Conservation (phyloP, 2,888 invertebrate genomes). For the Lasioglossum zephyrum region DNA sequence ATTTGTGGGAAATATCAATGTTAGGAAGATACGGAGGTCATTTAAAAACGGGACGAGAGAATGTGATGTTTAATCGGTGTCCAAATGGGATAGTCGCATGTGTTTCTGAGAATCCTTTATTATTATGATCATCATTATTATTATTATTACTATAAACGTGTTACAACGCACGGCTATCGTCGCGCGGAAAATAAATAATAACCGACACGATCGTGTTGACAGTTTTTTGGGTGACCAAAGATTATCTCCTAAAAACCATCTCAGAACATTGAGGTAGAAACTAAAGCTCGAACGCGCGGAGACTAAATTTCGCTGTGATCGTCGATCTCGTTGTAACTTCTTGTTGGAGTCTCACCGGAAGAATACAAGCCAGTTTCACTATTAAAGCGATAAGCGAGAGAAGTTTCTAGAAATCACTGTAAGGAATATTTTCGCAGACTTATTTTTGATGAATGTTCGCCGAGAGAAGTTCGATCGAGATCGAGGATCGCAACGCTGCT, state of each 20-base stretch:
- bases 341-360: background rate
- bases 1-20: constrained; percentile 56
- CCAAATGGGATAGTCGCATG: constrained; percentile 54
- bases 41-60: background rate
- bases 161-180: constrained; percentile 53
- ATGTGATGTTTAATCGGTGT: constrained; percentile 56
- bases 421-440: background rate
- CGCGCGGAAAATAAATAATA: constrained; percentile 61
- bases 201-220: constrained; percentile 64
- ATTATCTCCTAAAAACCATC: constrained; percentile 67
- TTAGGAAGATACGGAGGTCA: constrained; percentile 15
- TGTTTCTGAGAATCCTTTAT: constrained; percentile 58
- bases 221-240: constrained; percentile 76
- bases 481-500: background rate
- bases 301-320: background rate
- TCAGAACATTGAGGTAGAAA: constrained; percentile 49
- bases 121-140: constrained; percentile 52
- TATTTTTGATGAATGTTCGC: background rate
- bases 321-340: background rate
- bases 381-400: background rate
- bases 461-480: background rate
- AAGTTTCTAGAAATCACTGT: background rate
- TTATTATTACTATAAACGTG: constrained; percentile 53
- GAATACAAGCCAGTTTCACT: background rate
- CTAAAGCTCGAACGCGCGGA: constrained; percentile 51